phyloP scores from a whole-genome alignment of 2,113 vertebrate genomes.

The Isichthys henryi region DNA sequence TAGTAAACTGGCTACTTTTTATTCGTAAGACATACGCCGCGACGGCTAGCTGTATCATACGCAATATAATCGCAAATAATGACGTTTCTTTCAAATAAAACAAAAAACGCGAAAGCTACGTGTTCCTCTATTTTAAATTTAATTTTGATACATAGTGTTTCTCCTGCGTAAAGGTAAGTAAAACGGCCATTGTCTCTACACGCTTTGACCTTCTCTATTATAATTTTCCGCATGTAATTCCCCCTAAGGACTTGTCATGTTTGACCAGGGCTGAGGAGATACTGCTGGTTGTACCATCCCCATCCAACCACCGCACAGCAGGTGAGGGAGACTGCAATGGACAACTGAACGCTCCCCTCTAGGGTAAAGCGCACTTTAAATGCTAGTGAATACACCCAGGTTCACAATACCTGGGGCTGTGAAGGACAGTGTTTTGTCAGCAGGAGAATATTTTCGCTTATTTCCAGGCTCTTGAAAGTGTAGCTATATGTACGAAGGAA shows the following conservation, averaged over 20 bases:
- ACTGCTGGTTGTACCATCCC: constrained; percentile 55
- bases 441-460: background rate
- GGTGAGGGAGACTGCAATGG: constrained; percentile 55
- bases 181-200: constrained; percentile 52
- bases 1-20: background rate
- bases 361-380: constrained; percentile 56
- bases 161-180: constrained; percentile 35
- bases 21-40: background rate
- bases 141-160: background rate
- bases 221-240: constrained; percentile 61
- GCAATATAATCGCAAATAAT: background rate
- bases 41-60: background rate
- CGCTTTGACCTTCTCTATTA: constrained; percentile 63
- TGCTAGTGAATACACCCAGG: constrained; percentile 49
- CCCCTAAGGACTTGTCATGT: constrained; percentile 67
- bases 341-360: constrained; percentile 58
- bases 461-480: background rate
- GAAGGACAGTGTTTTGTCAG: constrained; percentile 9
- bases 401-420: constrained; percentile 32
- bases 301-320: constrained; percentile 56
- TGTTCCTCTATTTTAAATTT: background rate
- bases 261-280: constrained; percentile 60
- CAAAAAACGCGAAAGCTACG: too few relatives aligned
- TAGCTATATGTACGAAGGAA: background rate
- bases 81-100: background rate